Base-by-base conservation (phyloP, 2,888 invertebrate genomes). In the Azorinus chamasolen region DNA sequence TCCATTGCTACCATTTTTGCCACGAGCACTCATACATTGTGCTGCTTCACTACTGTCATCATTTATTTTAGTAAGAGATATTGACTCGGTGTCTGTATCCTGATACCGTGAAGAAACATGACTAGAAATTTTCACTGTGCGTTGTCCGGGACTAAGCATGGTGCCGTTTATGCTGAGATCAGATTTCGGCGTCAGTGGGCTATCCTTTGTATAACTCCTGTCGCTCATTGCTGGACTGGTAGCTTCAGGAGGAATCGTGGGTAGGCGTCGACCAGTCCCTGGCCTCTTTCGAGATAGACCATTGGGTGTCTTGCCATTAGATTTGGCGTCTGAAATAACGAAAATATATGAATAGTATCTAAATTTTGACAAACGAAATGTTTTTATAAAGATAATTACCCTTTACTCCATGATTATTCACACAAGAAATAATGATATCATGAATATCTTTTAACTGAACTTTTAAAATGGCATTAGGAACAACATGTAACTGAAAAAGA, bases 231-330 rank as follows among this genome's bases (percentile, higher is more conserved):
- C 72, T 39, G 87, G 87, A 70, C 89, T 88, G 24, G 79, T 20
- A 27, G 76, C 74, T 41, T 59, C 81, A 12, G 83, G 83, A n/a
- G 91, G 91, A 43, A 90, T 86, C 20, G 88, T 85, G 37, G 91
- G 91, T 54, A 92, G 83, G 65, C 86, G 87, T 20, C 91, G 81
- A 6, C 91, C 90, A 20, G 91, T 90, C 8, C 91, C 91, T 12
- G 88, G 89, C 10, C 88, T 81, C 54, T 88, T 89, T 24, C 87
- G 83, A 72, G 80, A 85, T 22, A 85, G 41, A 18, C 87, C 87
- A 72, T 85, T 83, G n/a, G 81, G 73, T 39, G 83, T 79, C 45
- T 79, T 79, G 43, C 83, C 73, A 37, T 73, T 48, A 37, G 70
- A 58, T 10, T 10, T 32, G 32, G 5, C 10, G 32, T 32, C 32